A percentile compares a stretch with the other conserved stretches of the same genome.
These are phyloP conservation scores for Cotesia glomerata DNA, from an alignment of 1,140 invertebrate species.

Conservation along the genomic window DNA sequence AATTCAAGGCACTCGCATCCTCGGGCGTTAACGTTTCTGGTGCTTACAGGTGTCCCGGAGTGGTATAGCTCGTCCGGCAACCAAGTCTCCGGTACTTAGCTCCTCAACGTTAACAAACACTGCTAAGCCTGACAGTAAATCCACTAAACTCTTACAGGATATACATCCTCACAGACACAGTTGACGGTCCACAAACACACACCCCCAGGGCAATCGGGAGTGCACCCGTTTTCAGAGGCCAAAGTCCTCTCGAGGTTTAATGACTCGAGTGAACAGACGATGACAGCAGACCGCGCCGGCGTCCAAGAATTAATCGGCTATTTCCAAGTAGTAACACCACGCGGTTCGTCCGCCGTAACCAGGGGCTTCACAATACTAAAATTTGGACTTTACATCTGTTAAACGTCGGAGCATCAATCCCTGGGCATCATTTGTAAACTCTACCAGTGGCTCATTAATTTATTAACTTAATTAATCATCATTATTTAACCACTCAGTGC, in stretches of 20 bases:
- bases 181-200: not conserved
- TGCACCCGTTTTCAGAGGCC: not conserved
- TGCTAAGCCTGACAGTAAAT: not conserved
- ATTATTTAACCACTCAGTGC: no score
- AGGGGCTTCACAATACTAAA: not conserved
- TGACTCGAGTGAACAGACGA: slow-evolving; percentile 5
- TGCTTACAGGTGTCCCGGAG: not conserved
- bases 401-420: not conserved
- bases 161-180: no score
- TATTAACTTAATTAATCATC: no score
- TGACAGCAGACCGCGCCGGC: slow-evolving; percentile 15
- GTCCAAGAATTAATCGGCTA: slow-evolving; percentile 18
- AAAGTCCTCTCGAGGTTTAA: slow-evolving; percentile 2
- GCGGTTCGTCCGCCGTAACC: not conserved
- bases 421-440: no score
- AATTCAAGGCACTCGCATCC: not conserved
- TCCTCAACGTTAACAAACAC: not conserved
- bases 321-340: slow-evolving; percentile 11
- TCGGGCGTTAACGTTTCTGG: not conserved
- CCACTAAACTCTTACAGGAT: not conserved
- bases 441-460: no score
- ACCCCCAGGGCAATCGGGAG: not conserved
- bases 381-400: not conserved
- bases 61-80: not conserved
- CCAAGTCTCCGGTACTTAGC: slow-evolving; percentile 2